phyloP scores from a whole-genome alignment of 2,888 invertebrate species.

The Netelia inedita region DNA sequence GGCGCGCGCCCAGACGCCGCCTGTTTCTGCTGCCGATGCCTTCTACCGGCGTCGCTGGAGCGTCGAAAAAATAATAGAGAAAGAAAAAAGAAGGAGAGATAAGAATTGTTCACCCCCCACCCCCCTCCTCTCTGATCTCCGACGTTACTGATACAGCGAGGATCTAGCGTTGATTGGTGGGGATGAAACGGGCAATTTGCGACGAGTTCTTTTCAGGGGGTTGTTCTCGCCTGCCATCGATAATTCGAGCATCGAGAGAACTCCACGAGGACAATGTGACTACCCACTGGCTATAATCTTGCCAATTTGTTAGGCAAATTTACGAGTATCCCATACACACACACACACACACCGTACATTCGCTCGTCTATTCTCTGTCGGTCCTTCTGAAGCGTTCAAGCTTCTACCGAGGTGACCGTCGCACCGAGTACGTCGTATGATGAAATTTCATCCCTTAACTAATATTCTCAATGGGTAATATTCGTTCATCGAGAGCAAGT shows the following conservation, averaged over 20 bases:
- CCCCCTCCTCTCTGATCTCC: not conserved
- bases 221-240: not conserved
- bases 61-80: conserved; percentile 65
- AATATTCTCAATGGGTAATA: conserved; percentile 9
- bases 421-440: not conserved
- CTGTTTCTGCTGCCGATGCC: conserved; percentile 70
- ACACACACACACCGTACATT: conserved; percentile 5
- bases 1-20: conserved; percentile 85
- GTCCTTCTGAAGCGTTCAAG: too few species aligned
- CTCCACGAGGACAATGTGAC: conserved; percentile 72
- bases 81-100: conserved; percentile 46
- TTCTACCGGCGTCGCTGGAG: conserved; percentile 45
- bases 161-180: not conserved
- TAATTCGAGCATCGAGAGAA: conserved; percentile 13
- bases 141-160: conserved; percentile 17
- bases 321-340: conserved; percentile 70
- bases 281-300: conserved; percentile 78
- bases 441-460: conserved; percentile 26
- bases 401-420: not conserved
- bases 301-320: conserved; percentile 76
- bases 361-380: not conserved
- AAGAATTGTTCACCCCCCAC: conserved; percentile 45
- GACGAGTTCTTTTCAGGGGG: conserved; percentile 7
- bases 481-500: not conserved
- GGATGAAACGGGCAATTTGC: conserved; percentile 12